Conservation (phyloP, 2,888 invertebrate genomes). For the Agriopis leucophaearia region DNA sequence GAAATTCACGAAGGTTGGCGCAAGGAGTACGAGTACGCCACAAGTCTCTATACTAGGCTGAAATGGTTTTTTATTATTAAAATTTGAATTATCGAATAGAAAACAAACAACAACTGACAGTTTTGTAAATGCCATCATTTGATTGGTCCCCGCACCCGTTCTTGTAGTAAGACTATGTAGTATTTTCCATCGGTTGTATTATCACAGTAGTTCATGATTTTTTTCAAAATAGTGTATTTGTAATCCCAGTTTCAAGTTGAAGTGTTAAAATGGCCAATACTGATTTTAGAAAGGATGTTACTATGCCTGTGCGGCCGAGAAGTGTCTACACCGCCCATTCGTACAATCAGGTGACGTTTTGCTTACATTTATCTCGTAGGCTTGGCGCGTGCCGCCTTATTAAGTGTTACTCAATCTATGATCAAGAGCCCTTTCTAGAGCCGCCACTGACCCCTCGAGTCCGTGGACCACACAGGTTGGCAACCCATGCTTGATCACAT, state of each 20-base stretch:
- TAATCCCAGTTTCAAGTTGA: slow-evolving; percentile 72
- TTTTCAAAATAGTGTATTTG: slow-evolving; percentile 72
- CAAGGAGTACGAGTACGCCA: no score
- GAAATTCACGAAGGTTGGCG: no score
- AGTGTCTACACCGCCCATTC: slow-evolving; percentile 90
- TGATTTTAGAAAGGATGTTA: slow-evolving; percentile 81
- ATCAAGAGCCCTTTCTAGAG: neutral
- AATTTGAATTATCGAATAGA: slow-evolving; percentile 38
- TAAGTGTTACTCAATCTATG: neutral
- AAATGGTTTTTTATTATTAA: no score
- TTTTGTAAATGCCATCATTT: slow-evolving; percentile 38
- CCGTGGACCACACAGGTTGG: neutral
- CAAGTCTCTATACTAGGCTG: no score
- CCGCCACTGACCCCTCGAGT: neutral
- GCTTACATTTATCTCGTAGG: slow-evolving; percentile 30
- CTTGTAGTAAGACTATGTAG: slow-evolving; percentile 79
- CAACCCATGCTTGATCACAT: neutral
- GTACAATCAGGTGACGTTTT: slow-evolving; percentile 77
- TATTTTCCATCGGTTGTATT: slow-evolving; percentile 71
- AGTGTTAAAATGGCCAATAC: slow-evolving; percentile 81
- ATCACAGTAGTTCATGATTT: slow-evolving; percentile 77
- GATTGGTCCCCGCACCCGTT: slow-evolving; percentile 45
- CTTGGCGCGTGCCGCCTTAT: neutral
- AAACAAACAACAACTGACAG: slow-evolving; percentile 39
- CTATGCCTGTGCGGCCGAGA: slow-evolving; percentile 86